Evolutionary conservation across 2,888 invertebrate species (phyloP), one percentile per base, ranked within the genome.

Genomic region (Meganola albula): DNA sequence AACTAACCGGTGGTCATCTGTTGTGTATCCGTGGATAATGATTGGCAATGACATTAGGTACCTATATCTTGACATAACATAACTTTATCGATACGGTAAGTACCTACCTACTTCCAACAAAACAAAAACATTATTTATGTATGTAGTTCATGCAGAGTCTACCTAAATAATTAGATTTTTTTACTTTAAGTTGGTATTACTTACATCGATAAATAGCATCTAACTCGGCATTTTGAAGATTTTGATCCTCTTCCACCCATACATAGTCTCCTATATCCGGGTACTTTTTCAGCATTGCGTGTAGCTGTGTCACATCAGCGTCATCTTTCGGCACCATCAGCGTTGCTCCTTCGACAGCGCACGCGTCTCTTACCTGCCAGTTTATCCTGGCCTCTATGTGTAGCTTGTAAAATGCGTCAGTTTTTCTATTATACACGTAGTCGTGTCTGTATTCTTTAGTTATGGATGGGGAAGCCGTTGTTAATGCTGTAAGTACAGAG

Each of bases 371-470:
- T 1, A 60, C 53, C 1, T 10, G 8, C 10, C 8, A 10, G 1
- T 12, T 16, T 0, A 11, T 9, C 0, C 24, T 37, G 0, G 26
- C 14, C 24, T 74, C 75, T 0, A 62, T 57, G 35, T 80, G 79
- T 0, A 80, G 48, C 37, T 80, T 80, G 53, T 79, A 79, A 48
- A 71, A 80, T 0, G 76, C 66, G 32, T 74, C 58, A 0, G 71
- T 60, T 18, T 52, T 56, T 1, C 22, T 24, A 28, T 71, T 72
- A 46, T 76, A 80, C 1, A 41, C 58, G 29, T 79, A 80, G 40
- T 80, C 80, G 0, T 36, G 27, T 0, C 80, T 63, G 32, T 69
- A 79, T 0, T 40, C 44, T 32, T 65, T 71, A 1, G 41, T 44
- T 5, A 21, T 21, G 4, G 35, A 13, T 1, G 48, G 48, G 16